Percentiles rank a stretch among this genome's conserved stretches.
Evolutionary conservation across 2,113 vertebrate species (phyloP).

Genomic region (Austrofundulus limnaeus): DNA sequence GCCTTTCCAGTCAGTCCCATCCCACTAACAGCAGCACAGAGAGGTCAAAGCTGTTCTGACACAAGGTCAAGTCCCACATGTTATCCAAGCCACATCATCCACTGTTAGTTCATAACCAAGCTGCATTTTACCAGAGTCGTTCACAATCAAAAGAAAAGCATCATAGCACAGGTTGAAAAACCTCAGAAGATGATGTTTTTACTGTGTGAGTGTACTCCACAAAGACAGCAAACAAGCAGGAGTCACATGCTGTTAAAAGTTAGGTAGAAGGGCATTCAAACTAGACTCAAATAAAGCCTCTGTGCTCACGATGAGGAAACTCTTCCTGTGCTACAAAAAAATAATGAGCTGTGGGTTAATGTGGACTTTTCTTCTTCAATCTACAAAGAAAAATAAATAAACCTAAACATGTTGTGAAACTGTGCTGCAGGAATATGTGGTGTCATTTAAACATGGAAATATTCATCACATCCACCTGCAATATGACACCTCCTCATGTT

Average conservation of each 20-base stretch:
- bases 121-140: constrained; percentile 31
- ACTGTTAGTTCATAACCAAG: constrained; percentile 60
- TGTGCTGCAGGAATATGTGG: neutral
- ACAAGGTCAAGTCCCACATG: constrained; percentile 11
- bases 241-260: constrained; percentile 60
- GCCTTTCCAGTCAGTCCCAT: constrained; percentile 15
- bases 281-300: constrained; percentile 19
- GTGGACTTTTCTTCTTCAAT: neutral
- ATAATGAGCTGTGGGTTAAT: neutral
- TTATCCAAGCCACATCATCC: constrained; percentile 22
- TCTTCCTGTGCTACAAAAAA: neutral
- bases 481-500: neutral
- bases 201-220: constrained; percentile 7
- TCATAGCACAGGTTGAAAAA: constrained; percentile 31
- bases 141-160: constrained; percentile 40
- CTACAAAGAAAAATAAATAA: neutral
- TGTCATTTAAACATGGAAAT: neutral
- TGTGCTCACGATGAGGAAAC: neutral
- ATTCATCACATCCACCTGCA: constrained; percentile 1
- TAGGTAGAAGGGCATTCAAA: constrained; percentile 29
- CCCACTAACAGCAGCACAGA: constrained; percentile 19
- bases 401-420: neutral
- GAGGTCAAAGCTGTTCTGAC: constrained; percentile 20
- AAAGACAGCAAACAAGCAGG: constrained; percentile 45
- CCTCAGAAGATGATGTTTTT: constrained; percentile 2